These are phyloP conservation scores for Rhinichthys klamathensis DNA, from an alignment of 2,113 vertebrate genomes.

Conservation along the genomic window DNA sequence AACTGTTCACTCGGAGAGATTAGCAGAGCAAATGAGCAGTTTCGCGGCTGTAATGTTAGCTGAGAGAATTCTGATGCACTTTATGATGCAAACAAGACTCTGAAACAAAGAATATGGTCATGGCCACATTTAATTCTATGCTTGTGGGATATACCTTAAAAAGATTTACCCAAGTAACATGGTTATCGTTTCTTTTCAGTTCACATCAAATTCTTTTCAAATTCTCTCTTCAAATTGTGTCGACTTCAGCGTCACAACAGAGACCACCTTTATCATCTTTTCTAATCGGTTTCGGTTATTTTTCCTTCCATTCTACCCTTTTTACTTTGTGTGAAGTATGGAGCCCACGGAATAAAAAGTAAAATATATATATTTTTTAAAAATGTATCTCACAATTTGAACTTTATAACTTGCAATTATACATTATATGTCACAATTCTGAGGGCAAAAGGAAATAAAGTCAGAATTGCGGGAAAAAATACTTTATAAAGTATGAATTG, in stretches of 20 bases:
- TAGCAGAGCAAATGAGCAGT: neutral
- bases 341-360: too few relatives aligned
- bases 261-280: neutral
- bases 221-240: too few relatives aligned
- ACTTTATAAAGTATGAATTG: too few relatives aligned
- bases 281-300: neutral
- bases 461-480: too few relatives aligned
- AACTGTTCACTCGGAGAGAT: neutral
- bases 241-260: neutral
- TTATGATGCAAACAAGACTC: neutral
- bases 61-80: neutral
- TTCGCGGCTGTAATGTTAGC: neutral
- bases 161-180: neutral
- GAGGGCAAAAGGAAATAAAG: too few relatives aligned
- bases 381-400: too few relatives aligned
- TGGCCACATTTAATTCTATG: neutral
- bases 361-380: too few relatives aligned
- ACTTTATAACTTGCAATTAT: too few relatives aligned
- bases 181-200: neutral
- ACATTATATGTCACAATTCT: too few relatives aligned
- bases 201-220: neutral
- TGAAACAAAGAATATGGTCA: neutral
- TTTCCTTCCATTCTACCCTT: neutral
- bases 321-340: neutral
- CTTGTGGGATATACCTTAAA: neutral